Conservation (phyloP, 92 coral and sea anemone genomes). For the Parazoanthus swiftii region DNA sequence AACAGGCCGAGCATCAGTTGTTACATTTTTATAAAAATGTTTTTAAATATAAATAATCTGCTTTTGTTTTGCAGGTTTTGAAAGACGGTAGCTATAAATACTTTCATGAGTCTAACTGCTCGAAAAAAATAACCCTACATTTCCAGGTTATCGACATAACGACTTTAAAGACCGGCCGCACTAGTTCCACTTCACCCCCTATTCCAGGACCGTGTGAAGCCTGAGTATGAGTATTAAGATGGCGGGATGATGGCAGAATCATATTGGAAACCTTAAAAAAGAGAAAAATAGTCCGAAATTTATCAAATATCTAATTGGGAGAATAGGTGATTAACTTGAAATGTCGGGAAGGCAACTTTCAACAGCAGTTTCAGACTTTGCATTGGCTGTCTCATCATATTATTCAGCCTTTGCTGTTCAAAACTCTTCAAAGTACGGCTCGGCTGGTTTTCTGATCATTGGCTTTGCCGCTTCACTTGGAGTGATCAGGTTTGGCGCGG, state of each 20-base stretch:
- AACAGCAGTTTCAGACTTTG: slow-evolving; percentile 89
- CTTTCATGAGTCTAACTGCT: too few relatives aligned
- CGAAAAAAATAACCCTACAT: too few relatives aligned
- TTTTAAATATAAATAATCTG: too few relatives aligned
- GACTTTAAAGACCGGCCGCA: too few relatives aligned
- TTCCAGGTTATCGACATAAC: too few relatives aligned
- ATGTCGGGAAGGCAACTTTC: slow-evolving; percentile 52
- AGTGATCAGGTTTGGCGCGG: slow-evolving; percentile 70
- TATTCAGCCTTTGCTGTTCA: slow-evolving; percentile 58
- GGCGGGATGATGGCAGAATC: neutral
- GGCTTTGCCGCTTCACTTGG: slow-evolving; percentile 87
- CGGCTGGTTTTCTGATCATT: slow-evolving; percentile 66
- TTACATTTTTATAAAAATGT: too few relatives aligned
- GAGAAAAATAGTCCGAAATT: neutral
- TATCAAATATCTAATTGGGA: neutral
- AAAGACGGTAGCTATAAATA: too few relatives aligned
- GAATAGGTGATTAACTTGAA: neutral
- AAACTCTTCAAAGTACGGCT: slow-evolving; percentile 53
- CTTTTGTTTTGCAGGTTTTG: too few relatives aligned
- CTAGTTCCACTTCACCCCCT: too few relatives aligned
- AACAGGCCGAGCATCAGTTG: too few relatives aligned
- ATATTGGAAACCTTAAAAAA: neutral
- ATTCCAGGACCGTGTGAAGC: too few relatives aligned
- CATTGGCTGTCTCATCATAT: slow-evolving; percentile 70
- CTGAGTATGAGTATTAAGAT: too few relatives aligned